These are phyloP conservation scores for Griposia aprilina DNA, from an alignment of 2,888 invertebrate genomes.

Conservation along the genomic window DNA sequence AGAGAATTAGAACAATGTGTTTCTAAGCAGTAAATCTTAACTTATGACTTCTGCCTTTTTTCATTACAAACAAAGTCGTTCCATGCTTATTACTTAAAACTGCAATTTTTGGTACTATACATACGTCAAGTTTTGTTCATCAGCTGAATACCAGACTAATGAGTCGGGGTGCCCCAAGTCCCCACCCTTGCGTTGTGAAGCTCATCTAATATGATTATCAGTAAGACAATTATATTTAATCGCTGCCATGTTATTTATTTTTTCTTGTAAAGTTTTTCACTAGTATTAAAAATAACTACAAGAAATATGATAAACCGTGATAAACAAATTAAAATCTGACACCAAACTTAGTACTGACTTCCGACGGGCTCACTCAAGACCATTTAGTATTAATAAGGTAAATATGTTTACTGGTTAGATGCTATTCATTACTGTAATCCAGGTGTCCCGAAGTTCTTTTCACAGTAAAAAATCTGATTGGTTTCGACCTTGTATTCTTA, in stretches of 20 bases:
- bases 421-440: conserved; percentile 18
- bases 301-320: conserved; percentile 20
- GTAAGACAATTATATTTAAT: no score
- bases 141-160: background rate
- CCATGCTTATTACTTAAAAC: conserved; percentile 3
- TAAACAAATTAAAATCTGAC: conserved; percentile 33
- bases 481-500: conserved; percentile 25
- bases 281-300: background rate
- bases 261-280: background rate
- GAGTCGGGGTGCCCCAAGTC: no score
- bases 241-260: no score
- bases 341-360: conserved; percentile 14
- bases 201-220: no score
- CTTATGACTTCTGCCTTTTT: background rate
- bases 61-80: background rate
- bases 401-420: conserved; percentile 14
- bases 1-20: background rate
- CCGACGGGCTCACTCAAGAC: conserved; percentile 9
- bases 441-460: background rate
- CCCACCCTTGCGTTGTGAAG: no score
- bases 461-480: background rate
- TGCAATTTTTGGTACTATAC: background rate
- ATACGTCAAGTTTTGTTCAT: background rate
- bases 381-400: conserved; percentile 36
- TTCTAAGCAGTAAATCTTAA: background rate